phyloP scores from a whole-genome alignment of 2,888 invertebrate genomes.

The Melinopterus prodromus region DNA sequence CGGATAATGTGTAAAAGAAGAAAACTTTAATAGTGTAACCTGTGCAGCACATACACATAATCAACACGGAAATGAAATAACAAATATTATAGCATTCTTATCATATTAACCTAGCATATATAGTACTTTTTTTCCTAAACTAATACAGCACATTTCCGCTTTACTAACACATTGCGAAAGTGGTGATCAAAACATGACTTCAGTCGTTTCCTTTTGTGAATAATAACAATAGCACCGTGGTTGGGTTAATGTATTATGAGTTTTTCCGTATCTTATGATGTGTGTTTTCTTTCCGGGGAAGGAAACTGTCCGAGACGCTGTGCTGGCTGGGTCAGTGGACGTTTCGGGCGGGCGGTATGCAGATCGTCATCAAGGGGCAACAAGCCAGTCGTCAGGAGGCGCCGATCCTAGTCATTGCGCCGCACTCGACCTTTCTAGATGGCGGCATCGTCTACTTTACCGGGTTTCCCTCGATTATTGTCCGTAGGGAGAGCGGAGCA shows the following conservation, averaged over 20 bases:
- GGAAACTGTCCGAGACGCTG: constrained; percentile 58
- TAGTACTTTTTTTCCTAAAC: background rate
- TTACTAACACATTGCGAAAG: background rate
- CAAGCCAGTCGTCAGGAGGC: constrained; percentile 81
- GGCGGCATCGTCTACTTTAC: constrained; percentile 85
- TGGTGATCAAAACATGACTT: constrained; percentile 4
- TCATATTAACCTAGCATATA: background rate
- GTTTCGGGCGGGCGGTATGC: constrained; percentile 80
- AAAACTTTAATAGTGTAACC: no score
- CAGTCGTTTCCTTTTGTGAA: background rate
- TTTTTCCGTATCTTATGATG: background rate
- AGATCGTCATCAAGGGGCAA: constrained; percentile 77
- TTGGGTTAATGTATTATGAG: background rate
- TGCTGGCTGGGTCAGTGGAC: constrained; percentile 78
- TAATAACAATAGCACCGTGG: background rate
- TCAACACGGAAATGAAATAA: background rate
- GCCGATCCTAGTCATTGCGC: constrained; percentile 85
- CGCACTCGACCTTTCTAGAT: constrained; percentile 91
- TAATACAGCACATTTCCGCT: background rate
- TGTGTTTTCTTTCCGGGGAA: constrained; percentile 30
- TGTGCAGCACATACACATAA: background rate
- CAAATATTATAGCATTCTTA: background rate
- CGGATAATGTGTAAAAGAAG: no score
- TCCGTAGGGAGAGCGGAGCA: constrained; percentile 78
- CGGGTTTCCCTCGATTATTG: constrained; percentile 84